Evolutionary conservation across 2,113 vertebrate genomes (phyloP), one percentile per base, ranked within the genome.

Genomic region (Gymnorhina tibicen): DNA sequence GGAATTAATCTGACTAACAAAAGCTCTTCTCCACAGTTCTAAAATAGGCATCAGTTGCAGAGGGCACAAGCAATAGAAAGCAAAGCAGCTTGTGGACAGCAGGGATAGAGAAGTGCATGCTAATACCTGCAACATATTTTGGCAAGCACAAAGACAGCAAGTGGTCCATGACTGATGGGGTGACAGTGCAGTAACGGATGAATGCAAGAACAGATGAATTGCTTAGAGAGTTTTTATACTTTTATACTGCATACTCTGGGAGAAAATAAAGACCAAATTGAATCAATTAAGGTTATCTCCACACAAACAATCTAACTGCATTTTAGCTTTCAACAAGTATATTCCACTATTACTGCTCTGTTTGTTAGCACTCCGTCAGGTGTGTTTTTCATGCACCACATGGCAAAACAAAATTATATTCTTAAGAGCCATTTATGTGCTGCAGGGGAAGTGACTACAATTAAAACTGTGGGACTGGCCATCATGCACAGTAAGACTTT

Each of bases 11-110:
- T 76, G 52, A 88, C 76, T 95, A 67, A 83, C 39, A 60, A 73
- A 94, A 91, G n/a, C 79, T 85, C 44, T 90, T 94, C 85, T 91
- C 46, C 41, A 76, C 75, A 87, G 39, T 47, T 76, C 60, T 66
- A 83, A 85, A 89, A 85, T 47, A 79, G 70, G 75, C 72, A 91
- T 37, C 83, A 81, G 68, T 86, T 93, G 85, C 90, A 88, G 70
- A 93, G 59, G 39, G 52, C 50, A 87, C 72, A 87, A 90, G 90
- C 87, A 85, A 70, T 11, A 93, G 76, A 64, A 90, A 93, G 85
- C 73, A 74, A 87, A 87, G 72, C 78, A 91, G 78, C 75, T 87
- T 42, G 53, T 44, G 75, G 82, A 80, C 55, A 92, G 91, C 50
- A 75, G 33, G 30, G 59, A 87, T 30, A 85, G 47, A 59, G 12